A percentile compares a stretch with the other conserved stretches of the same genome.
These are phyloP conservation scores for Scelioninae gen. 1 DNA, from an alignment of 2,888 invertebrate genomes.

Conservation along the genomic window DNA sequence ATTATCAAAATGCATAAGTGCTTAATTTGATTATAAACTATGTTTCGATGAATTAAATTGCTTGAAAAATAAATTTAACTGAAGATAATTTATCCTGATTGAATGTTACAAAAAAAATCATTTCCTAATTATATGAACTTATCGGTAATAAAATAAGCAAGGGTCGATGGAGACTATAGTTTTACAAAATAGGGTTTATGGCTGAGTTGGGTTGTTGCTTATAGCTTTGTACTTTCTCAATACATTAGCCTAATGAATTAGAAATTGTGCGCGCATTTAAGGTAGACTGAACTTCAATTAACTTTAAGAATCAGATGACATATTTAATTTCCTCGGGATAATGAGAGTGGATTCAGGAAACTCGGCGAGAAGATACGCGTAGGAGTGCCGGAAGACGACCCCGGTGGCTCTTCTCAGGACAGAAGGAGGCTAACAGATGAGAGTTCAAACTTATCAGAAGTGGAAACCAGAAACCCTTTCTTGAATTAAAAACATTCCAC, in stretches of 20 bases:
- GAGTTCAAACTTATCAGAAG: conserved; percentile 76
- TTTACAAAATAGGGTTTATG: conserved; percentile 20
- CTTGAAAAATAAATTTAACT: not conserved
- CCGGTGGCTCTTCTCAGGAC: conserved; percentile 73
- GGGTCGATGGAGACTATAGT: not conserved
- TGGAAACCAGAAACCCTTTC: conserved; percentile 74
- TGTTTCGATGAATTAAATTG: too few species aligned
- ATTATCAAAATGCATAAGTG: too few species aligned
- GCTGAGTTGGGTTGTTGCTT: conserved; percentile 29
- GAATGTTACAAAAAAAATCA: not conserved
- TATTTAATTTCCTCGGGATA: conserved; percentile 83
- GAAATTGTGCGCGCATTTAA: conserved; percentile 74
- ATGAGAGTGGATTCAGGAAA: conserved; percentile 80
- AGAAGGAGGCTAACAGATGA: conserved; percentile 66
- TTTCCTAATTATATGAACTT: conserved; percentile 9
- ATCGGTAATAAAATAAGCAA: not conserved
- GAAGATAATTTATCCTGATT: not conserved
- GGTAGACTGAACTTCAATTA: conserved; percentile 77
- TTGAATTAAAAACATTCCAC: conserved; percentile 76
- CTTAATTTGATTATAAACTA: too few species aligned
- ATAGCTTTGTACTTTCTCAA: conserved; percentile 64
- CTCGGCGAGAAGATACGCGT: conserved; percentile 76
- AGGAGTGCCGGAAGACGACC: conserved; percentile 80
- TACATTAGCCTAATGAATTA: conserved; percentile 77
- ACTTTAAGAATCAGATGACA: conserved; percentile 80